Base-by-base conservation (phyloP, 2,797 vertebrate genomes). In the Melopsittacus undulatus region DNA sequence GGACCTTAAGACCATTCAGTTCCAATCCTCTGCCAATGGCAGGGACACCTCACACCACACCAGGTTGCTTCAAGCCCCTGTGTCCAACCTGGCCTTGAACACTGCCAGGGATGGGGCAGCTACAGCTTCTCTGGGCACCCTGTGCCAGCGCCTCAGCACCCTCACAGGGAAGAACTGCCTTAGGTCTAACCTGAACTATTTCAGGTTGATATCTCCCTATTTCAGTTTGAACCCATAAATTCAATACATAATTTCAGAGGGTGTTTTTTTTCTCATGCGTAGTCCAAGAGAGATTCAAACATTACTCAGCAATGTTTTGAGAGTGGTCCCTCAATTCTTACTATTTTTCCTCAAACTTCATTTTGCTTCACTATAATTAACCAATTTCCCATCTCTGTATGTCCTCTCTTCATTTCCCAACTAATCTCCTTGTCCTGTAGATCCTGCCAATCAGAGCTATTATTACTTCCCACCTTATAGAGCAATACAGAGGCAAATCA, bases 381-480 rank as follows among this genome's bases (percentile, higher is more conserved):
- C 74, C 69, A 89, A 56, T 92, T 43, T 89, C 70, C 70, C 83
- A 87, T 86, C 87, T 81, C 67, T 92, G 52, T 67, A 86, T 6
- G 19, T 77, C 78, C 90, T 83, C 51, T 63, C 72, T 89, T 78
- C 93, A 59, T 88, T 95, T 96, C 68, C 80, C 68, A 87, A n/a
- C 81, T 52, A 62, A 56, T 67, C 64, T 90, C 72, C 54, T 38
- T 74, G 76, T 52, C 46, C 51, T 75, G 78, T 54, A 67, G 67
- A 59, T 87, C 51, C n/a, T n/a, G n/a, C 42, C 69, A 67, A 22
- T 83, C 82, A 89, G 46, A 83, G 23, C 24, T 61, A 30, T 70
- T 89, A 61, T 66, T 75, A 64, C 32, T 70, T 83, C 24, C 56
- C 0, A 1, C 45, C 79, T 49, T 59, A 69, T 5, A 40, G 36